Base-by-base conservation (phyloP, 2,888 invertebrate genomes). In the Tetranychus truncatus region DNA sequence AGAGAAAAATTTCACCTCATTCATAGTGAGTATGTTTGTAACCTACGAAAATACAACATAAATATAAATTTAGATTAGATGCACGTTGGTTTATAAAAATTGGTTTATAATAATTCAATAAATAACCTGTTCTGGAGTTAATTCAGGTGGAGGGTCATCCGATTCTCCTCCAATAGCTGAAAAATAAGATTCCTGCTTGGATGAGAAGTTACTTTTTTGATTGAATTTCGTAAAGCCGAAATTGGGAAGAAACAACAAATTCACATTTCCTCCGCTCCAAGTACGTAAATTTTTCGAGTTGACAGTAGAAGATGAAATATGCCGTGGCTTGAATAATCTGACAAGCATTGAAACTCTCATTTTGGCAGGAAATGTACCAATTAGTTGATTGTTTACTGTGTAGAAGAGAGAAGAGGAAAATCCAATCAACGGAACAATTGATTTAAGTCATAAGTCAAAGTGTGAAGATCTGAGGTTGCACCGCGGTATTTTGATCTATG, bases 141-240 rank as follows among this genome's bases (percentile, higher is more conserved):
- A 66, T 66, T 76, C 74, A 15, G 76, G 77, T 18, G 77, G 77
- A n/a, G 73, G 73, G 44, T 74, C 74, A 55, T 77, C 77, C 1
- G 71, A 55, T 24, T 73, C 24, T 18, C 76, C 77, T n/a, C 77
- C 77, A 24, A 77, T 77, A 24, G 77, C 76, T 55, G 76, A 34
- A 45, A 77, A 77, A 74, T 77, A 77, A 15, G 77, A 77, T 65
- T 77, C 77, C 44, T 75, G 65, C 21, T 76, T 76, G 15, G 45
- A 66, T 9, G 45, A 67, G 45, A 74, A 74, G 20, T n/a, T 11
- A 21, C 73, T 46, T 55, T 24, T 72, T 18, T 20, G 46, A 45
- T n/a, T 72, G 9, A 45, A n/a, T 72, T 69, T 24, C 11, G 69
- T 24, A 21, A 69, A 69, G n/a, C 55, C 55, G 55, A 55, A 55